Conservation (phyloP, 2,888 invertebrate genomes). For the Andrena minutula region DNA sequence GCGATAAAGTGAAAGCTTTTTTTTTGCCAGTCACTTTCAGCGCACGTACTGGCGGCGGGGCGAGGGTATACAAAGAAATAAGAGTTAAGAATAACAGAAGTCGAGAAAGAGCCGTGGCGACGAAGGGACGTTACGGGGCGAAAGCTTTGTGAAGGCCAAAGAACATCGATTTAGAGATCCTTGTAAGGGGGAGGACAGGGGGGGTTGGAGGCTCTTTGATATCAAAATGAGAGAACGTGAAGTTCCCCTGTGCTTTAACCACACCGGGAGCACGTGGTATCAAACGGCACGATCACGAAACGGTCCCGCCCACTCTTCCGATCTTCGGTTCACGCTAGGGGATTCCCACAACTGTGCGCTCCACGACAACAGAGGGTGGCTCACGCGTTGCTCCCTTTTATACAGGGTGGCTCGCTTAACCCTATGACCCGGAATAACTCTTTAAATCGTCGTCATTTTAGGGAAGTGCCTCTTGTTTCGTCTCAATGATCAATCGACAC, state of each 20-base stretch:
- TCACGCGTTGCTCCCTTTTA: constrained; percentile 55
- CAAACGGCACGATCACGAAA: constrained; percentile 64
- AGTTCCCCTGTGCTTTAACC: constrained; percentile 65
- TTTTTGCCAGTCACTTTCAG: constrained; percentile 41
- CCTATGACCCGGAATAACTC: constrained; percentile 60
- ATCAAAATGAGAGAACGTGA: constrained; percentile 68
- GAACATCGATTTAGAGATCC: constrained; percentile 73
- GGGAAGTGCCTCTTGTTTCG: constrained; percentile 19
- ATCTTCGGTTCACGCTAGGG: constrained; percentile 60
- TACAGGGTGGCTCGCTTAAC: constrained; percentile 55
- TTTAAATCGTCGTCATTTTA: constrained; percentile 51
- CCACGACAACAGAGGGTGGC: constrained; percentile 55
- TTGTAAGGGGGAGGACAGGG: constrained; percentile 22
- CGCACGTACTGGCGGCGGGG: constrained; percentile 17
- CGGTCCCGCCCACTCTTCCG: constrained; percentile 57
- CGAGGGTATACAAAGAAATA: constrained; percentile 24
- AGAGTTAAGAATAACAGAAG: constrained; percentile 56
- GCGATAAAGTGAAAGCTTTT: constrained; percentile 54
- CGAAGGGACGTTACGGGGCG: constrained; percentile 44
- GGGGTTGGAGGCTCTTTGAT: constrained; percentile 67
- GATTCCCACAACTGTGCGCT: constrained; percentile 51
- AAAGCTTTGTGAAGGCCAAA: constrained; percentile 71
- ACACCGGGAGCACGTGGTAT: constrained; percentile 68
- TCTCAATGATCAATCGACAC: constrained; percentile 29
- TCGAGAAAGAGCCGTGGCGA: constrained; percentile 34